Evolutionary conservation across 2,113 vertebrate genomes (phyloP).

Genomic region (Indicator indicator): DNA sequence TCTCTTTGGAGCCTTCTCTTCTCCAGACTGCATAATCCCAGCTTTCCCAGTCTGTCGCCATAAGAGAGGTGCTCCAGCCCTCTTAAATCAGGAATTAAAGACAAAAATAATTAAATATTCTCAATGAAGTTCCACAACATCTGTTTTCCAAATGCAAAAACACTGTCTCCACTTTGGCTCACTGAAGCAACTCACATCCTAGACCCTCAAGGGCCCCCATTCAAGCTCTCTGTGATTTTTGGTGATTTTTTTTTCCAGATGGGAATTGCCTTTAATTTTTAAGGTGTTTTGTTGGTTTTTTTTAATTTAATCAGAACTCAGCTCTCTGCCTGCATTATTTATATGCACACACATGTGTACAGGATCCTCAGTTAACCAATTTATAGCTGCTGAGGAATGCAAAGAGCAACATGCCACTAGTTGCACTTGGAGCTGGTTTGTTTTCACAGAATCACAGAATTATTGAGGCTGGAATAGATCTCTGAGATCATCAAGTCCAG

Average conservation of each 20-base stretch:
- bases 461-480: no score
- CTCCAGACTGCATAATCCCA: no score
- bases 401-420: not conserved
- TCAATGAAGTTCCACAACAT: not conserved
- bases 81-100: not conserved
- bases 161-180: not conserved
- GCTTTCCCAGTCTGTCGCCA: no score
- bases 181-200: not conserved
- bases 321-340: not conserved
- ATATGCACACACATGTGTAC: not conserved
- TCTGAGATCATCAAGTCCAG: no score
- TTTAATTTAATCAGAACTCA: not conserved
- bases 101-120: not conserved
- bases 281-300: not conserved
- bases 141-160: not conserved
- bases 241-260: not conserved
- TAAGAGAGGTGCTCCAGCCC: no score
- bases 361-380: not conserved
- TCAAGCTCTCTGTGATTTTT: not conserved
- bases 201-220: not conserved
- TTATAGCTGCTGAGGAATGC: not conserved
- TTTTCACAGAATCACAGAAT: no score
- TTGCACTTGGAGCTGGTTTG: not conserved
- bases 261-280: not conserved
- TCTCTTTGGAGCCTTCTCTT: no score